phyloP scores from a whole-genome alignment of 2,113 vertebrate genomes.

The Poeciliopsis retropinna region DNA sequence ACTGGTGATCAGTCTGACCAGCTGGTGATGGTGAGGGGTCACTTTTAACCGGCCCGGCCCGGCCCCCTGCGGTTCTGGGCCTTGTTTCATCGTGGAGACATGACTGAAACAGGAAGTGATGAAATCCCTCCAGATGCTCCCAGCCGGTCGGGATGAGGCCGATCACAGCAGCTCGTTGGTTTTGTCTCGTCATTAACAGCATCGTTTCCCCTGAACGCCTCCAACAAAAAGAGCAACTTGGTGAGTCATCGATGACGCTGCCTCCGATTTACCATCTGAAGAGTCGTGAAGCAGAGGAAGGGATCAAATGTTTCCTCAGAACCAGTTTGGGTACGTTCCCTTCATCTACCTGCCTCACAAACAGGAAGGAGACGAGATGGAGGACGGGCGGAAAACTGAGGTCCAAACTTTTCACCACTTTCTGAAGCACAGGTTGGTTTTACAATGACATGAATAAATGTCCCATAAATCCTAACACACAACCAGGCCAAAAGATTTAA shows the following conservation, averaged over 20 bases:
- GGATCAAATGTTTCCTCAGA: conserved; percentile 1
- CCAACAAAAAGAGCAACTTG: conserved; percentile 18
- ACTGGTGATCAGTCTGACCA: too few relatives aligned
- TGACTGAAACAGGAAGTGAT: conserved; percentile 31
- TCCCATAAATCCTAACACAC: too few relatives aligned
- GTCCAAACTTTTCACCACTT: background rate
- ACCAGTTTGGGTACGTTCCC: background rate
- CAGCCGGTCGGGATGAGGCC: conserved; percentile 10
- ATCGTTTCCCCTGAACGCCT: conserved; percentile 18
- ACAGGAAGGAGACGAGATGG: conserved; percentile 20
- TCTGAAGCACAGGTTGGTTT: background rate
- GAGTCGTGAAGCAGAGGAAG: background rate
- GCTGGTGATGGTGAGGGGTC: too few relatives aligned
- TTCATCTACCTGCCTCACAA: conserved; percentile 17
- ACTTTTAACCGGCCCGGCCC: too few relatives aligned
- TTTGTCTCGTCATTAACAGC: conserved; percentile 9
- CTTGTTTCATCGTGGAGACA: too few relatives aligned
- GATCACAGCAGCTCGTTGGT: conserved; percentile 26
- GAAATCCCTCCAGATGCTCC: conserved; percentile 42
- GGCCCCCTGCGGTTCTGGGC: too few relatives aligned
- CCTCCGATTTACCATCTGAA: background rate
- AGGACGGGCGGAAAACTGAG: background rate
- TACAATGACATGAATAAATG: background rate
- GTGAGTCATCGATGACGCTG: conserved; percentile 25
- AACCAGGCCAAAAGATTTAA: too few relatives aligned